Evolutionary conservation across 2,113 vertebrate species (phyloP).

Genomic region (Gallinago jamesoni): DNA sequence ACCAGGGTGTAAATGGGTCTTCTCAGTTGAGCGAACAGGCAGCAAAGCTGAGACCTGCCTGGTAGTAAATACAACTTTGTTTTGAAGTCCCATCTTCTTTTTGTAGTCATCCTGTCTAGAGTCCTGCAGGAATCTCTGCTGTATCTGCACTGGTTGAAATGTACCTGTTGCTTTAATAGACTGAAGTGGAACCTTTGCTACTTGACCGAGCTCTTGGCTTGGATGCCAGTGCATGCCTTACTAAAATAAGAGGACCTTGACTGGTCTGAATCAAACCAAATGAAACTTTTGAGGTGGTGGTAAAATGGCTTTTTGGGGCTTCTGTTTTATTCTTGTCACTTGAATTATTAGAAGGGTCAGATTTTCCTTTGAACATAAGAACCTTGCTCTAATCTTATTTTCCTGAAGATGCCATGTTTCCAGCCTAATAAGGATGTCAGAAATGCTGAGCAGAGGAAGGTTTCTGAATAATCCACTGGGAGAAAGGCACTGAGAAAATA

Average conservation of each 20-base stretch:
- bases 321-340: not conserved
- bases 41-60: not conserved
- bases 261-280: not conserved
- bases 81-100: not conserved
- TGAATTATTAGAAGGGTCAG: not conserved
- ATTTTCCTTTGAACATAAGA: not conserved
- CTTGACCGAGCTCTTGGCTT: not conserved
- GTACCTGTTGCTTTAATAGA: not conserved
- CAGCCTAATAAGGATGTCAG: not conserved
- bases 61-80: not conserved
- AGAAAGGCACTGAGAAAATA: not conserved
- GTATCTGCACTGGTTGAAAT: not conserved
- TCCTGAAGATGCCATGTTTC: not conserved
- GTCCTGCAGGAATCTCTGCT: not conserved
- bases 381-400: not conserved
- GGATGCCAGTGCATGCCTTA: not conserved
- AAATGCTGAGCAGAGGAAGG: not conserved
- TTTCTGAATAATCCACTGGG: not conserved
- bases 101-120: not conserved
- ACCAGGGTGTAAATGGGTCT: not conserved
- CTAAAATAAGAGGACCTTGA: not conserved
- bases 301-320: not conserved
- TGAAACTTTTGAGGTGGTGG: not conserved
- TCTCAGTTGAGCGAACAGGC: not conserved
- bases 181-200: not conserved